phyloP scores from a whole-genome alignment of 2,888 invertebrate genomes.

The Stenchaetothrips biformis region DNA sequence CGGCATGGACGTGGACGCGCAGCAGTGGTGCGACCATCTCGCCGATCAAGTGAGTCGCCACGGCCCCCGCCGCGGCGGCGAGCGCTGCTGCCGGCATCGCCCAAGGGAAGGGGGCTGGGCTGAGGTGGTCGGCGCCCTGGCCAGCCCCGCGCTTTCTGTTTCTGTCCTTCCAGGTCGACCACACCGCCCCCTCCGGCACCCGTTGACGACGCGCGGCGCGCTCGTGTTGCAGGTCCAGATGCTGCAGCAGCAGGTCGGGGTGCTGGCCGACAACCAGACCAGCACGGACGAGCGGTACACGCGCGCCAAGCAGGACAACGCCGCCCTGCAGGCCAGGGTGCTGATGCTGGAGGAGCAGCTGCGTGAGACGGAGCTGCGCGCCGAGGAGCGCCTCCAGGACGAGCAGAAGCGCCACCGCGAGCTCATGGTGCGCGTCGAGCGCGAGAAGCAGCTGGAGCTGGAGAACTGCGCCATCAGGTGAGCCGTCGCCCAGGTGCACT shows the following conservation, averaged over 20 bases:
- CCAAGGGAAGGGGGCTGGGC: not conserved
- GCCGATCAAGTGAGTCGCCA: conserved; percentile 56
- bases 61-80: not conserved
- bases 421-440: conserved; percentile 71
- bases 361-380: conserved; percentile 71
- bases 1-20: conserved; percentile 54
- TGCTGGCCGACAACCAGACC: conserved; percentile 80
- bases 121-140: not conserved
- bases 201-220: not conserved
- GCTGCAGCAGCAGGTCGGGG: conserved; percentile 87
- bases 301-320: conserved; percentile 87
- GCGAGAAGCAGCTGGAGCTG: conserved; percentile 73
- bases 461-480: conserved; percentile 66
- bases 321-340: conserved; percentile 80
- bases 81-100: not conserved
- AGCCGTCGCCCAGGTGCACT: conserved; percentile 30
- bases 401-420: conserved; percentile 84
- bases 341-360: conserved; percentile 89
- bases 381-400: conserved; percentile 68
- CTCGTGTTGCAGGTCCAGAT: conserved; percentile 70
- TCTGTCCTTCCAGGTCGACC: not conserved
- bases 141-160: not conserved
- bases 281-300: conserved; percentile 84
- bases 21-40: conserved; percentile 57
- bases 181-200: not conserved